Evolutionary conservation across 30 jellyfish, hydroid and myxozoan species (phyloP), one percentile per base, ranked within the genome.

Genomic region (Chrysaora quinquecirrha): DNA sequence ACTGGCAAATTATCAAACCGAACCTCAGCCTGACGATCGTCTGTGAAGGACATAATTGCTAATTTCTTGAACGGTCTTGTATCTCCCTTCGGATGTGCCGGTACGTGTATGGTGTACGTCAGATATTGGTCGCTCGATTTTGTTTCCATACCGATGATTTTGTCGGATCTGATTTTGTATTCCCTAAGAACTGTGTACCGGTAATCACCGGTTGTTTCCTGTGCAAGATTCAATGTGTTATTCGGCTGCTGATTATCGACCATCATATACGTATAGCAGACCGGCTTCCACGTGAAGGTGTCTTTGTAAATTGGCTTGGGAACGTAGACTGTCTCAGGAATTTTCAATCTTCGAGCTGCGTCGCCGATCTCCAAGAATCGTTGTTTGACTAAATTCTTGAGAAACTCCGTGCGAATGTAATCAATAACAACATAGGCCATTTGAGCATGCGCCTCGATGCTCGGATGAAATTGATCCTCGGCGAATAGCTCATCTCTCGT

Each of bases 371-470:
- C 87, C 88, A 95, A 71, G 62, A 76, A 71, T 32, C 99, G 83
- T 86, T 89, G 90, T 67, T 95, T 95, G 82, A 95, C 99, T 25
- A 95, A 87, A 66, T 89, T 95, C 74, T 95, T 95, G 76, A 95
- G 87, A 76, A 95, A 95, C 76, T 95, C 99, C 25, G 99, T 95
- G 21, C 99, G 96, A 34, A 95, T 95, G 87, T 95, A 95, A 70
- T 95, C 99, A 23, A 88, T 95, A 25, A 87, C 80, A 48, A 95
- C 80, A 65, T 95, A 95, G 14, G 99, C 96, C 97, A 95, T 89
- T 70, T 95, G 99, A 28, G 99, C 99, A 47, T 95, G 99, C 65
- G 89, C 99, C 28, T 85, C 97, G 24, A 95, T 88, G 60, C 97
- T 88, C 14, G 99, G 99, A 64, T 95, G 99, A 79, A 95, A 95